phyloP scores from a whole-genome alignment of 2,797 vertebrate genomes.

The Gymnopithys bicolor region DNA sequence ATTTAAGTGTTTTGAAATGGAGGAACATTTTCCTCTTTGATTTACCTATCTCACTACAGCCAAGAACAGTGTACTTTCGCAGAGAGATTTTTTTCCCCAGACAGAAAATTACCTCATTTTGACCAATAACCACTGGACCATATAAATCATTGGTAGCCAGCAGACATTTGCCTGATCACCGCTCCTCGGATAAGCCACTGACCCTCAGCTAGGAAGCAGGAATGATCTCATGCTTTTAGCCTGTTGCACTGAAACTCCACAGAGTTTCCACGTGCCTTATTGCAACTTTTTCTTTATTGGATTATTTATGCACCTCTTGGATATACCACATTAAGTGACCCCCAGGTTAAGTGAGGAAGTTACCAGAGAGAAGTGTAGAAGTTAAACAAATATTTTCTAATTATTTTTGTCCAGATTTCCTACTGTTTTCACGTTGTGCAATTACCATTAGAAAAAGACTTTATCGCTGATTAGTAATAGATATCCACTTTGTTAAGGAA shows the following conservation, averaged over 20 bases:
- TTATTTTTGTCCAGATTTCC: not conserved
- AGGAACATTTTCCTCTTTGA: not conserved
- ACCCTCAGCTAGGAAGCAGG: not conserved
- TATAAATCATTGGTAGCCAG: not conserved
- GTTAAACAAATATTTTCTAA: not conserved
- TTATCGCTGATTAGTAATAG: not conserved
- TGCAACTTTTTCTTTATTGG: not conserved
- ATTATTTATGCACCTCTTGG: not conserved
- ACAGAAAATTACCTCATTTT: not conserved
- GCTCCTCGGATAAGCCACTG: not conserved
- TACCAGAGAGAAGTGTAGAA: not conserved
- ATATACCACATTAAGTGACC: rapidly evolving
- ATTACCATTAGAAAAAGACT: not conserved
- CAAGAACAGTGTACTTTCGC: not conserved
- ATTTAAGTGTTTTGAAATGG: not conserved
- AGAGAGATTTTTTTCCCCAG: not conserved
- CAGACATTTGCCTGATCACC: not conserved
- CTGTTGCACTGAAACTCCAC: not conserved
- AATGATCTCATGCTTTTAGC: not conserved
- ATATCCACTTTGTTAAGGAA: not conserved
- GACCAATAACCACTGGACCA: not conserved
- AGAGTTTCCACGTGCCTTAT: too few species aligned
- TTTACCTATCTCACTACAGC: not conserved
- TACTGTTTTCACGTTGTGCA: not conserved
- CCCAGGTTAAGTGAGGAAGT: not conserved